phyloP scores from a whole-genome alignment of 1,140 invertebrate genomes.

The Rhynchophorus ferrugineus region DNA sequence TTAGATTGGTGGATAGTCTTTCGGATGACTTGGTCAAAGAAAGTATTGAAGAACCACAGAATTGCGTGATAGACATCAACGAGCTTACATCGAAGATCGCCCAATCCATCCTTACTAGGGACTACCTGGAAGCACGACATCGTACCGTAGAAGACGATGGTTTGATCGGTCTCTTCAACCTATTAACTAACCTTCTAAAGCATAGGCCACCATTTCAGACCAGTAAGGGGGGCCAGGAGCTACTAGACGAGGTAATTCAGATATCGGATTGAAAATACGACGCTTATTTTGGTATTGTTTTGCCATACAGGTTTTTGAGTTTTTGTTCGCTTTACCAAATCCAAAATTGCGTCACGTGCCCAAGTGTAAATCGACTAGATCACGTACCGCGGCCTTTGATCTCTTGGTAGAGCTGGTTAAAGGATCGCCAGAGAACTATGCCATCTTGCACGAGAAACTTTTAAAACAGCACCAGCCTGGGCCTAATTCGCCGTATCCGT shows the following conservation, averaged over 20 bases:
- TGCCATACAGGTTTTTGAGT: constrained; percentile 65
- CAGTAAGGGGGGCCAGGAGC: constrained; percentile 65
- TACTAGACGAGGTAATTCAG: constrained; percentile 52
- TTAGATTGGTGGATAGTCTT: constrained; percentile 72
- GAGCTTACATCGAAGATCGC: constrained; percentile 67
- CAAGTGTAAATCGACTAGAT: constrained; percentile 85
- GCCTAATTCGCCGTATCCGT: constrained; percentile 77
- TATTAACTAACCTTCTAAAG: constrained; percentile 79
- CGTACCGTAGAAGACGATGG: constrained; percentile 81
- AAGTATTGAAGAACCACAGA: constrained; percentile 48
- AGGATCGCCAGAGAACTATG: constrained; percentile 78
- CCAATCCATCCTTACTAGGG: constrained; percentile 63
- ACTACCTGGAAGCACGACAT: constrained; percentile 74
- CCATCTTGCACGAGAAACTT: constrained; percentile 71
- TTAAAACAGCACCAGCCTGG: constrained; percentile 80
- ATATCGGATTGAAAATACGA: background rate
- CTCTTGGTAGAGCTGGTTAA: constrained; percentile 80
- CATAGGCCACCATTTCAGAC: constrained; percentile 82
- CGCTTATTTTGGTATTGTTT: background rate
- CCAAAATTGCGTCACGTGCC: constrained; percentile 77
- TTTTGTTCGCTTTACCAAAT: constrained; percentile 82
- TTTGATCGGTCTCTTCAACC: constrained; percentile 77
- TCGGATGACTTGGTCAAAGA: constrained; percentile 69
- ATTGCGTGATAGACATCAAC: constrained; percentile 60
- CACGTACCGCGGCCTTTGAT: constrained; percentile 83